Percentiles rank a stretch among this genome's conserved stretches.
These are phyloP conservation scores for Eurystomus gularis DNA, from an alignment of 2,113 vertebrate genomes.

Conservation along the genomic window DNA sequence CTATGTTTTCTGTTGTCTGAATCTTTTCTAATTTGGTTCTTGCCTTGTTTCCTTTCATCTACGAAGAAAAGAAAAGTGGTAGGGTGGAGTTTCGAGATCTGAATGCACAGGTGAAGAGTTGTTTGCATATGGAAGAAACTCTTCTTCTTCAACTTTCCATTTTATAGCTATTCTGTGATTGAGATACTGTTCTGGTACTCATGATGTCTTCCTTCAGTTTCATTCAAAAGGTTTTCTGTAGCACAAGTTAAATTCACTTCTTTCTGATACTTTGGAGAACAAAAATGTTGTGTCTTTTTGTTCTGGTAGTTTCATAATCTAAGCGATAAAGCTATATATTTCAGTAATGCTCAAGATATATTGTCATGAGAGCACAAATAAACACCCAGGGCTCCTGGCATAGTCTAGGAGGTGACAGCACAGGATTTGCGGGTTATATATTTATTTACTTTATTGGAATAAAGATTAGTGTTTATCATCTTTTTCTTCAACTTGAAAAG, in stretches of 20 bases:
- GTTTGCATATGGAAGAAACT: not conserved
- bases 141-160: not conserved
- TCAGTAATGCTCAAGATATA: not conserved
- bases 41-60: not conserved
- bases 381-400: not conserved
- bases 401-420: not conserved
- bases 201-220: not conserved
- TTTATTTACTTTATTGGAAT: not conserved
- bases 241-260: not conserved
- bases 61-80: not conserved
- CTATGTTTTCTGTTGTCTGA: not conserved
- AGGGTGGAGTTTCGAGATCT: not conserved
- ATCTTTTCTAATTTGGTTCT: not conserved
- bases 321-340: not conserved
- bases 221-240: not conserved
- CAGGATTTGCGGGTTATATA: not conserved
- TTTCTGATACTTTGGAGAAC: not conserved
- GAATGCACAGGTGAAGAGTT: not conserved
- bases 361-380: not conserved
- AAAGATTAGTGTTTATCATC: not conserved
- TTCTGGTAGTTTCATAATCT: not conserved
- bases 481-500: not conserved
- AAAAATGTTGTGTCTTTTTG: not conserved
- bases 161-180: not conserved
- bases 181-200: not conserved